Evolutionary conservation across 2,797 vertebrate genomes (phyloP).

Genomic region (Paedocypris micromegethes): DNA sequence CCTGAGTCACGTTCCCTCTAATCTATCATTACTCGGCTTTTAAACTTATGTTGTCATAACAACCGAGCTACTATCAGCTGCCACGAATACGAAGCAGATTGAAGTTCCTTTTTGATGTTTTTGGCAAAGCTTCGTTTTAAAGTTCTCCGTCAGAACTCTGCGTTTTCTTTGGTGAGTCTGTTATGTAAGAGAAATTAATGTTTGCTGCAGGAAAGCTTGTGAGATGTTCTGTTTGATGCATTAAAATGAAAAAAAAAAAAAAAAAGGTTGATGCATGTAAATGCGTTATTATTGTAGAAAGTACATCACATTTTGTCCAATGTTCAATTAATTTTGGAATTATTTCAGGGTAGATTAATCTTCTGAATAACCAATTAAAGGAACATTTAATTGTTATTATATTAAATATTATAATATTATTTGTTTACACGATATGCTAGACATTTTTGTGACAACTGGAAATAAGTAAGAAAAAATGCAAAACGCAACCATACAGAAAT

Average conservation of each 20-base stretch:
- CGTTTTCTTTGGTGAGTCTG: slow-evolving; percentile 27
- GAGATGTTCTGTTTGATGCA: slow-evolving; percentile 5
- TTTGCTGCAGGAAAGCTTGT: slow-evolving; percentile 6
- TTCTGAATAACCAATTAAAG: no score
- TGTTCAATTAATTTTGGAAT: no score
- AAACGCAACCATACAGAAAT: no score
- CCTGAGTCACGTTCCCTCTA: slow-evolving; percentile 16
- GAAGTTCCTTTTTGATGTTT: slow-evolving; percentile 37
- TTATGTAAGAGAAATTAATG: slow-evolving; percentile 23
- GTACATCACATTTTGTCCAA: no score
- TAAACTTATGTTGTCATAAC: slow-evolving; percentile 36
- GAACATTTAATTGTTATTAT: no score
- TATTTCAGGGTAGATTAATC: no score
- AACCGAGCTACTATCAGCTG: slow-evolving; percentile 28
- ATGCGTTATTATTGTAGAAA: no score
- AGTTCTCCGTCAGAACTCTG: slow-evolving; percentile 19
- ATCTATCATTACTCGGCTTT: slow-evolving; percentile 36
- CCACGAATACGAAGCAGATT: slow-evolving; percentile 29
- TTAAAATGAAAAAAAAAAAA: background rate
- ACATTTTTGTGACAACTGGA: no score
- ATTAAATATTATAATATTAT: no score
- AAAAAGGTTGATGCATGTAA: no score
- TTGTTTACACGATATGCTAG: no score
- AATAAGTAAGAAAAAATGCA: no score
- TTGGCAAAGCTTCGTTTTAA: slow-evolving; percentile 35